These are phyloP conservation scores for Sander vitreus DNA, from an alignment of 2,113 vertebrate genomes.

Conservation along the genomic window DNA sequence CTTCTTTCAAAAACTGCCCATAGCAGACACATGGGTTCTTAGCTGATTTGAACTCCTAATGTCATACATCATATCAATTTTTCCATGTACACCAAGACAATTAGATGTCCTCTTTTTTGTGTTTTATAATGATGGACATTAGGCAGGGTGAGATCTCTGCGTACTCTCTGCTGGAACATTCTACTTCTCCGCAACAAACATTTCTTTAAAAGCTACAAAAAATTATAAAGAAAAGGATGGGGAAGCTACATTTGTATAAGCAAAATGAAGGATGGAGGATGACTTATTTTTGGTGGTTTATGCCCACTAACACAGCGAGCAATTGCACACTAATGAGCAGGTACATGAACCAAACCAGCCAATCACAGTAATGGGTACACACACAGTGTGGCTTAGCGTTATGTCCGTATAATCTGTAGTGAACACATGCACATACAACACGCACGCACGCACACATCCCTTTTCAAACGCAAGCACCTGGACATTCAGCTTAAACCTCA, in stretches of 20 bases:
- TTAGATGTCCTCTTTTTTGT: background rate
- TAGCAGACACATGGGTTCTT: background rate
- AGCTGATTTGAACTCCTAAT: background rate
- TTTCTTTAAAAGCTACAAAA: background rate
- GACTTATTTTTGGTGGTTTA: background rate
- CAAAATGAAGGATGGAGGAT: background rate
- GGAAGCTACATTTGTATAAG: background rate
- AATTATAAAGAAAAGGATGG: too few species aligned
- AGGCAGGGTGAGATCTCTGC: background rate
- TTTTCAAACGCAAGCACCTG: background rate
- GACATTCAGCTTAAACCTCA: background rate
- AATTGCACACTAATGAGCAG: background rate
- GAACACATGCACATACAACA: background rate
- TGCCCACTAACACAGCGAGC: background rate
- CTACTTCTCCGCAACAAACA: background rate
- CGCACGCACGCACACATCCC: background rate
- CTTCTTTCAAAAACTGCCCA: constrained; percentile 5
- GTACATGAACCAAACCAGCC: background rate
- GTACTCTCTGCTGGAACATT: background rate
- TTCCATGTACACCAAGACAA: background rate
- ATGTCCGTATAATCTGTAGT: background rate
- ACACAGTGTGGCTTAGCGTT: background rate
- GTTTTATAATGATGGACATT: background rate
- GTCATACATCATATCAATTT: background rate
- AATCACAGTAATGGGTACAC: too few species aligned